Percentiles rank a stretch among this genome's conserved stretches.
Conservation (phyloP, 2,113 vertebrate species). For the Saiga tatarica region DNA sequence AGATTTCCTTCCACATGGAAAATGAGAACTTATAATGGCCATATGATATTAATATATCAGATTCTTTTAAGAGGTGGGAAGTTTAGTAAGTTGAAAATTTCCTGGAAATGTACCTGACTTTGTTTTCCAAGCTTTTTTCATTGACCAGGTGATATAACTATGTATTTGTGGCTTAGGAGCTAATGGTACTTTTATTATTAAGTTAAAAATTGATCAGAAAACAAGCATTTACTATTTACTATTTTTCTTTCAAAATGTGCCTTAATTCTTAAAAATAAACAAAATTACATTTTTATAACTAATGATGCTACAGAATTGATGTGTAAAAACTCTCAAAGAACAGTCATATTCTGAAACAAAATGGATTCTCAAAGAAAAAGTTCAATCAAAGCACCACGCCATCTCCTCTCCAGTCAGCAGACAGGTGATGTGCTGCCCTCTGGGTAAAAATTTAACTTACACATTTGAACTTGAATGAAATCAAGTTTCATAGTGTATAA, state of each 20-base stretch:
- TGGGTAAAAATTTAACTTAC: not conserved
- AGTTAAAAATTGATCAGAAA: not conserved
- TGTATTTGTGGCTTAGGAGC: not conserved
- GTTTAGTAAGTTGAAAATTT: not conserved
- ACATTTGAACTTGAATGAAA: not conserved
- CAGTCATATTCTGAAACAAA: not conserved
- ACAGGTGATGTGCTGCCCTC: not conserved
- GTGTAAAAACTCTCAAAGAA: not conserved
- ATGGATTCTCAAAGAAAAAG: not conserved
- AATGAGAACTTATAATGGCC: not conserved
- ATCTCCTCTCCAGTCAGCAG: not conserved
- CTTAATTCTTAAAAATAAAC: slow-evolving; percentile 7
- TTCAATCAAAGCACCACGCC: not conserved
- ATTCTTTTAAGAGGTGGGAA: not conserved
- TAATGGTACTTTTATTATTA: not conserved
- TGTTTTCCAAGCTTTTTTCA: not conserved
- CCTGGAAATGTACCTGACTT: not conserved
- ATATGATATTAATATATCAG: not conserved
- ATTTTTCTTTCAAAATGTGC: not conserved
- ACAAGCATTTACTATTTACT: not conserved
- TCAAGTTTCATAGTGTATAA: not conserved
- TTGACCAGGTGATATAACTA: not conserved
- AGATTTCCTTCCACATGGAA: not conserved
- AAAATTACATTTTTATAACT: not conserved
- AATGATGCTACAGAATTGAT: not conserved